Evolutionary conservation across 1,140 invertebrate genomes (phyloP).

Genomic region (Neodiprion pinetum): DNA sequence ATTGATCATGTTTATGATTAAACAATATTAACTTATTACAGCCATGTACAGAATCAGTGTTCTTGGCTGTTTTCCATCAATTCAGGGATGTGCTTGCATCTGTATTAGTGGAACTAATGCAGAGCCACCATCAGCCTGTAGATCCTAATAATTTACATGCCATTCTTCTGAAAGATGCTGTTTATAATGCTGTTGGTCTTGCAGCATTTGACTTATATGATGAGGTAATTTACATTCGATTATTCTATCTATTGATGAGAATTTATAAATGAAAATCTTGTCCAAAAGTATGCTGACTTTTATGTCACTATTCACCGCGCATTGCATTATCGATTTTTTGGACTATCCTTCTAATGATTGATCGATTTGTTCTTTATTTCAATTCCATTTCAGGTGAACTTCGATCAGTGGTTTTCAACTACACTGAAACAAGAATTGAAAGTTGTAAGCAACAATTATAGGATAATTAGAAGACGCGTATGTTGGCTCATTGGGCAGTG

Average conservation of each 20-base stretch:
- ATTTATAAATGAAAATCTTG: not conserved
- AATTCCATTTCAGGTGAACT: conserved; percentile 72
- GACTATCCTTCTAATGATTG: not conserved
- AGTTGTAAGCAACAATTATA: conserved; percentile 83
- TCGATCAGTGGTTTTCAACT: conserved; percentile 91
- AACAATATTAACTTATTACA: conserved; percentile 55
- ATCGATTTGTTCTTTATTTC: conserved; percentile 14
- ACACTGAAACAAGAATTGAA: conserved; percentile 83
- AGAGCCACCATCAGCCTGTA: conserved; percentile 67
- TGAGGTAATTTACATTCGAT: conserved; percentile 67
- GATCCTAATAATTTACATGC: conserved; percentile 74
- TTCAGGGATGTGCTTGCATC: conserved; percentile 75
- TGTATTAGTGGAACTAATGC: conserved; percentile 78
- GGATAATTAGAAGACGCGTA: conserved; percentile 86
- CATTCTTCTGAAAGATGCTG: conserved; percentile 90
- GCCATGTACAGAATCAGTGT: conserved; percentile 88
- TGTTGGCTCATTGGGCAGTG: conserved; percentile 81
- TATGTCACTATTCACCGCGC: conserved; percentile 5
- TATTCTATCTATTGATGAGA: conserved; percentile 11
- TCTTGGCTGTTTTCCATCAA: conserved; percentile 83
- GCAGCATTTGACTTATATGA: conserved; percentile 92
- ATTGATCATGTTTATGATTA: conserved; percentile 17
- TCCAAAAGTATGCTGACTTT: not conserved
- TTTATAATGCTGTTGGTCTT: conserved; percentile 91
- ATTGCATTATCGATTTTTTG: conserved; percentile 21